Conservation (phyloP, 2,888 invertebrate species). For the Tubulanus polymorphus region DNA sequence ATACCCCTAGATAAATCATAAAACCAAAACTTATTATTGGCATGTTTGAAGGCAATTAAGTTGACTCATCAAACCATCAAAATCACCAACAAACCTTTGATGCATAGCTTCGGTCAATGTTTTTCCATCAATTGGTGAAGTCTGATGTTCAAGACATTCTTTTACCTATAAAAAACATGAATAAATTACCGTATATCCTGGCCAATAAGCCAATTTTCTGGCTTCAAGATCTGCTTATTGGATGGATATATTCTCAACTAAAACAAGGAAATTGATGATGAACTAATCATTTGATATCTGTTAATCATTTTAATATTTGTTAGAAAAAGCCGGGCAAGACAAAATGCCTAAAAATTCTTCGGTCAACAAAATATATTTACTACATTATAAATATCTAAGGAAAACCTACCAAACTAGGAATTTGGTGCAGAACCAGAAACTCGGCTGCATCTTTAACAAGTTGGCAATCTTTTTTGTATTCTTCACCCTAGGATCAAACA, state of each 20-base stretch:
- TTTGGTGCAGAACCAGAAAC: conserved; percentile 87
- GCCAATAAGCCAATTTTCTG: too few relatives aligned
- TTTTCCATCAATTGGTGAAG: conserved; percentile 91
- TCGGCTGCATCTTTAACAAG: conserved; percentile 93
- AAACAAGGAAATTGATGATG: too few relatives aligned
- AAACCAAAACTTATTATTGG: too few relatives aligned
- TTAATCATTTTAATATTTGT: not conserved
- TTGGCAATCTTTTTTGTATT: conserved; percentile 81
- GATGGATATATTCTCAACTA: too few relatives aligned
- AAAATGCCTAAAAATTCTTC: not conserved
- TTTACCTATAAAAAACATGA: conserved; percentile 63
- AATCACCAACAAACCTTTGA: conserved; percentile 57
- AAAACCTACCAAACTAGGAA: conserved; percentile 84
- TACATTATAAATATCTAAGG: not conserved
- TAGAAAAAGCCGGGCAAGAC: not conserved
- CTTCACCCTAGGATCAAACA: too few relatives aligned
- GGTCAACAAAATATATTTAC: not conserved
- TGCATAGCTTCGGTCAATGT: conserved; percentile 91
- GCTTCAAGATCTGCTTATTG: too few relatives aligned
- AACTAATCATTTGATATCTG: conserved; percentile 4
- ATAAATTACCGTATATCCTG: conserved; percentile 3
- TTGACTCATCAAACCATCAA: not conserved
- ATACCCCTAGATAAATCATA: conserved; percentile 64
- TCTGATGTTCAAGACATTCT: conserved; percentile 75
- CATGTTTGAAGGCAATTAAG: not conserved